A percentile compares a stretch with the other conserved stretches of the same genome.
phyloP scores from a whole-genome alignment of 2,797 vertebrate genomes.

The Heteromormyrus szaboi region DNA sequence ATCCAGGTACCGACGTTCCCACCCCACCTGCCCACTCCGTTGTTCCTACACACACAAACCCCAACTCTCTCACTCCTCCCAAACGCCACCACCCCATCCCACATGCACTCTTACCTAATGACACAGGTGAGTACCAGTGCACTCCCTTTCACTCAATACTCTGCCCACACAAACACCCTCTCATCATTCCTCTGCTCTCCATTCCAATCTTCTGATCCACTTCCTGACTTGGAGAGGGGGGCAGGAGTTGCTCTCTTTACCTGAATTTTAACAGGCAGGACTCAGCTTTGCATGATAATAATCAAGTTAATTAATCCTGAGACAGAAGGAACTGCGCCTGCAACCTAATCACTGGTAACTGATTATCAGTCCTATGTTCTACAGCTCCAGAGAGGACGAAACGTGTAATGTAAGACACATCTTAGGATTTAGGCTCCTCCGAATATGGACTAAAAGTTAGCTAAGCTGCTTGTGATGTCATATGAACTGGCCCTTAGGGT shows the following conservation, averaged over 20 bases:
- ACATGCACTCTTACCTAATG: neutral
- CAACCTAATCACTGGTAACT: conserved; percentile 76
- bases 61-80: neutral
- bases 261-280: conserved; percentile 64
- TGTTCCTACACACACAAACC: conserved; percentile 1
- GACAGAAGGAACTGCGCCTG: conserved; percentile 69
- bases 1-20: conserved; percentile 62
- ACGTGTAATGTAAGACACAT: conserved; percentile 54
- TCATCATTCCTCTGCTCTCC: conserved; percentile 42
- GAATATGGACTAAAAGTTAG: conserved; percentile 33
- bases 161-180: conserved; percentile 5
- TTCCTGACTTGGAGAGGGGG: conserved; percentile 47
- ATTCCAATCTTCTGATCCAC: conserved; percentile 36
- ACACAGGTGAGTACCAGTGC: conserved; percentile 52
- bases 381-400: conserved; percentile 57
- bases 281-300: conserved; percentile 71
- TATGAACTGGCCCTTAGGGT: conserved; percentile 29
- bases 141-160: neutral
- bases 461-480: neutral
- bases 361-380: conserved; percentile 71
- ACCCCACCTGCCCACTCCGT: neutral
- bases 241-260: conserved; percentile 52
- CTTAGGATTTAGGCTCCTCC: conserved; percentile 47
- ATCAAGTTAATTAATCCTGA: conserved; percentile 76
- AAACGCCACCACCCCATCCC: conserved; percentile 19